Conservation (phyloP, 2,888 invertebrate genomes). For the Protodeltote pygarga region DNA sequence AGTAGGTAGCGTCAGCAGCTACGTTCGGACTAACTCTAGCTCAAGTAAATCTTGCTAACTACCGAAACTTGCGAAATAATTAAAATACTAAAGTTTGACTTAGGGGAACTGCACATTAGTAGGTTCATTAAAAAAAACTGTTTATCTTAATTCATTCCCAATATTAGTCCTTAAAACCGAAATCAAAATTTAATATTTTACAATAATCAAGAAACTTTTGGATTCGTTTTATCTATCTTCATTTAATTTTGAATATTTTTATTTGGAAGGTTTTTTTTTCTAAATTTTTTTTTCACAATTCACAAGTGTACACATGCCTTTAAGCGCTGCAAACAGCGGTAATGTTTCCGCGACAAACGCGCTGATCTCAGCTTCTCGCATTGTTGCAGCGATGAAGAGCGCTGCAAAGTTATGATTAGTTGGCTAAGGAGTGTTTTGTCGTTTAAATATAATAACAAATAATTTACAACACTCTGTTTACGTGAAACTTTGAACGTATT, state of each 20-base stretch:
- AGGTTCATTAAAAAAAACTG: too few species aligned
- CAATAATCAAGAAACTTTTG: too few species aligned
- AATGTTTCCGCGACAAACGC: background rate
- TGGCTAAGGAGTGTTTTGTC: constrained; percentile 9
- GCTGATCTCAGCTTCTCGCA: constrained; percentile 1
- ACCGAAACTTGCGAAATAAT: constrained; percentile 1
- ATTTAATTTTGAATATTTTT: too few species aligned
- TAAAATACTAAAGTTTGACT: background rate
- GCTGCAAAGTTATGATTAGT: constrained; percentile 17
- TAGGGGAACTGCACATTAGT: too few species aligned
- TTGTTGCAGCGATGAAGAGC: constrained; percentile 14
- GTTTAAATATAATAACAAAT: constrained; percentile 12
- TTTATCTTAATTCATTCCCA: too few species aligned
- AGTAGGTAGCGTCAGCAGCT: background rate
- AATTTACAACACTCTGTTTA: background rate
- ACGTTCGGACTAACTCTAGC: background rate
- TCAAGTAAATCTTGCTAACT: background rate
- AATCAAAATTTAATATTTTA: too few species aligned
- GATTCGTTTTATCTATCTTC: too few species aligned
- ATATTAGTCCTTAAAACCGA: too few species aligned
- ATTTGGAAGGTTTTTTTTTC: too few species aligned
- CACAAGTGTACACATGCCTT: background rate
- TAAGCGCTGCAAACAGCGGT: constrained; percentile 5
- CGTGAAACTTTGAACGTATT: background rate
- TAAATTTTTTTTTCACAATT: too few species aligned